Base-by-base conservation (phyloP, 2,888 invertebrate genomes). In the Acanthoscelides obtectus region DNA sequence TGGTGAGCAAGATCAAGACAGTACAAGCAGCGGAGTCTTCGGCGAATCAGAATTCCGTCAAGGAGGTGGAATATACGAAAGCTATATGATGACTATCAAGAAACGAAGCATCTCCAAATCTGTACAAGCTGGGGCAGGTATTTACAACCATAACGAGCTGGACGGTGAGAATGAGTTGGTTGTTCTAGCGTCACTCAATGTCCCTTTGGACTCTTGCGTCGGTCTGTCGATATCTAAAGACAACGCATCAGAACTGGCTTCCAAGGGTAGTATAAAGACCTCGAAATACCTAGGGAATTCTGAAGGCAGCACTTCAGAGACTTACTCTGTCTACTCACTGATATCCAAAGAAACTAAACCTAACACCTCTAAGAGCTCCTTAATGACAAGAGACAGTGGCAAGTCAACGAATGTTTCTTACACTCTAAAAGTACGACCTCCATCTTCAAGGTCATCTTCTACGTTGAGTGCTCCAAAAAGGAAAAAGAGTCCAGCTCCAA, bases 161-260 rank as follows among this genome's bases (percentile, higher is more conserved):
- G 77, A 77, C 45, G 74, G 68, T 0, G 75, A 77, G 8, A 77
- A 77, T 22, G 77, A 75, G 64, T 67, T 75, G 19, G 66, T 77
- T 5, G 77, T 77, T 5, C 69, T 77, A 65, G 77, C 77, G 17
- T 77, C 77, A 0, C 69, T 77, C 19, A 75, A 73, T 12, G 71
- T 77, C 0, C 75, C 75, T 8, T 70, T 71, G 1, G 74, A 76
- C 67, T 75, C 75, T 73, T 76, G 75, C 69, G 68, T 74, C 65
- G 75, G 76, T 69, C 70, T 77, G 67, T 72, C 71, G 69, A 72
- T 79, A 73, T 73, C 75, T 27, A 65, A 73, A n/a, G 69, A 72
- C 20, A 64, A 25, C 22, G 64, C 21, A 4, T 20, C 64, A 3
- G 22, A 22, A 20, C 27, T 69, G 2, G 63, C 67, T 22, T 67